Evolutionary conservation across 1,140 invertebrate genomes (phyloP), one percentile per base, ranked within the genome.

Genomic region (Penaeus indicus): DNA sequence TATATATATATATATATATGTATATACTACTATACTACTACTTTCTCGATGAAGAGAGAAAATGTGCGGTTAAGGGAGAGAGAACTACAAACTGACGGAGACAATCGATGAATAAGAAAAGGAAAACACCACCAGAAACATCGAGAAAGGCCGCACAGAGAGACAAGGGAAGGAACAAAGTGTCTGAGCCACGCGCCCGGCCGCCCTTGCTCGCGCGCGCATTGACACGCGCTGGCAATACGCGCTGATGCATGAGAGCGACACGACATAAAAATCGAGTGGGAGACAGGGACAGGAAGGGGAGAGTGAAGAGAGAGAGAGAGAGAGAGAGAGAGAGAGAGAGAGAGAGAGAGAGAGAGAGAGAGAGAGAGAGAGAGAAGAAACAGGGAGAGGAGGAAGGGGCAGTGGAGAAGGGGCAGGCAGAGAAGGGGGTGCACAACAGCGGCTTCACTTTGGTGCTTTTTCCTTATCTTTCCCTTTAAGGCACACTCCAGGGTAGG

Each of bases 271-370:
- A 82, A n/a, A 62, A 11, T 22, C 25, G 60, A 61, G 60, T 19
- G 60, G 27, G 16, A 21, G 13, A 21, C 47, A 21, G 11, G 60
- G 16, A 54, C 47, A 7, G 27, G 80, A 60, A 21, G 22, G 21
- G 60, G 60, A 94, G 94, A 83, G 94, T 95, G 90, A 60, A 83
- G 82, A 47, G 80, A 25, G 90, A 91, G 61, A 92, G 91, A 22
- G 92, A 94, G 11, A 92, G 93, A 0, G 93, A 93, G 87, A 92
- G 92, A 78, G 92, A 93, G 91, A 91, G 92, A 91, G 92, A 93
- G 88, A 86, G 93, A 89, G 91, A 91, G 75, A 92, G 93, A 64
- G 93, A 92, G 88, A 92, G 91, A 80, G 92, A 93, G 69, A 91
- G 90, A 27, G 91, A 80, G 94, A 94, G 84, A 92, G 93, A 63